phyloP scores from a whole-genome alignment of 2,113 vertebrate genomes.

The Calidris pygmaea region DNA sequence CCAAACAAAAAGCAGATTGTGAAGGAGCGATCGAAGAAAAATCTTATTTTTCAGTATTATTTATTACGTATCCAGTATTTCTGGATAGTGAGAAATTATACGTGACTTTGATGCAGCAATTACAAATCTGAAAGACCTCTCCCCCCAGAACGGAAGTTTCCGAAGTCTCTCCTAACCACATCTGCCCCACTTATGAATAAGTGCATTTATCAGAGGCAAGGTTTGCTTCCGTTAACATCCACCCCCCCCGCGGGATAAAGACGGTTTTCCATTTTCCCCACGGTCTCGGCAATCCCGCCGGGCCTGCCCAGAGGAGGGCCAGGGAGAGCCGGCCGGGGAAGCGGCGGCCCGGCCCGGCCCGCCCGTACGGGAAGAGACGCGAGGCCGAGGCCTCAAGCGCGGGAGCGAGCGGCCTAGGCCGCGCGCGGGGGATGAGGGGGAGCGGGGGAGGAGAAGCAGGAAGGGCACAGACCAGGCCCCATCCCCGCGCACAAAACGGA shows the following conservation, averaged over 20 bases:
- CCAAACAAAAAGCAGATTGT: not conserved
- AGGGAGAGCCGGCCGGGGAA: too few species aligned
- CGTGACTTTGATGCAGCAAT: not conserved
- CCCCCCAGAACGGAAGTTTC: rapidly evolving
- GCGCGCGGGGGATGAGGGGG: not conserved
- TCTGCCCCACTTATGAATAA: not conserved
- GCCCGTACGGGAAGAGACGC: rapidly evolving
- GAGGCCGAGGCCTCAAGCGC: not conserved
- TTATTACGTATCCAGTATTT: not conserved
- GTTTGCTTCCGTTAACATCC: not conserved
- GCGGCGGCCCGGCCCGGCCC: not conserved
- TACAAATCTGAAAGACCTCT: rapidly evolving
- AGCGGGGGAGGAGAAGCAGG: too few species aligned
- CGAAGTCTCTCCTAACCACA: not conserved
- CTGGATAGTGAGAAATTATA: not conserved
- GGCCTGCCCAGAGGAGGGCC: not conserved
- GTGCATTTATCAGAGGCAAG: rapidly evolving
- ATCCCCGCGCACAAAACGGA: not conserved
- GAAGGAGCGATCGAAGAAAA: rapidly evolving
- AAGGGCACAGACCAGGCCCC: not conserved
- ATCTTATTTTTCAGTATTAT: not conserved
- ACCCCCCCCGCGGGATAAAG: rapidly evolving
- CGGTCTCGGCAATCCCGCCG: not conserved
- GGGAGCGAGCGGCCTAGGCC: not conserved
- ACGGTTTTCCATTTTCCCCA: not conserved